Percentiles rank a stretch among this genome's conserved stretches.
These are phyloP conservation scores for Drosophila ochracea DNA, from an alignment of 2,888 invertebrate species.

Conservation along the genomic window DNA sequence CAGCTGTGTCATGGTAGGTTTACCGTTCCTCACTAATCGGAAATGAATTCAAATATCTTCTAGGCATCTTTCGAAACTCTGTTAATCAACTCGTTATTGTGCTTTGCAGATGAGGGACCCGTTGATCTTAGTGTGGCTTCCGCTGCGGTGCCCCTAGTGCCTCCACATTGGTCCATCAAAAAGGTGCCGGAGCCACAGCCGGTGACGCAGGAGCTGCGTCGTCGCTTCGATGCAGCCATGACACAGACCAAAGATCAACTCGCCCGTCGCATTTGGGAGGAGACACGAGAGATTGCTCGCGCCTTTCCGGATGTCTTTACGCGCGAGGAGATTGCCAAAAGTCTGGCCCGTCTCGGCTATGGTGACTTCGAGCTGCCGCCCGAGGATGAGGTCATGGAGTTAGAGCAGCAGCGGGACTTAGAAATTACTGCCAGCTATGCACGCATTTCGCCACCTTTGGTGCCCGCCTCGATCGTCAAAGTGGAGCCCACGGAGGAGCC, in stretches of 20 bases:
- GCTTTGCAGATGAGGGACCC: slow-evolving; percentile 80
- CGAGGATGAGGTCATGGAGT: slow-evolving; percentile 63
- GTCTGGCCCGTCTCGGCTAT: slow-evolving; percentile 81
- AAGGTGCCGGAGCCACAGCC: slow-evolving; percentile 49
- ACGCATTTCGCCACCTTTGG: slow-evolving; percentile 37
- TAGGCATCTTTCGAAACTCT: neutral
- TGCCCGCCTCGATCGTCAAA: slow-evolving; percentile 40
- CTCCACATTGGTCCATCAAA: slow-evolving; percentile 43
- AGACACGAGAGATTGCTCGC: slow-evolving; percentile 83
- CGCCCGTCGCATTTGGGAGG: slow-evolving; percentile 83
- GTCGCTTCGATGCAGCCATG: slow-evolving; percentile 64
- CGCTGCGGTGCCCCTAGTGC: slow-evolving; percentile 59
- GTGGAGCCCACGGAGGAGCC: slow-evolving; percentile 44
- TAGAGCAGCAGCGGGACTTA: slow-evolving; percentile 25
- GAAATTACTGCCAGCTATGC: slow-evolving; percentile 39
- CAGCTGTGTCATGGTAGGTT: slow-evolving; percentile 75
- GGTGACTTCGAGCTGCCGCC: slow-evolving; percentile 77
- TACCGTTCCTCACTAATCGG: neutral
- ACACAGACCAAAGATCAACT: slow-evolving; percentile 80
- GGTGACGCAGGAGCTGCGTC: slow-evolving; percentile 57
- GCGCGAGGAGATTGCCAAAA: slow-evolving; percentile 83
- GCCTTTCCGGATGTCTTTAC: slow-evolving; percentile 84
- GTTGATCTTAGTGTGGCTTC: slow-evolving; percentile 82
- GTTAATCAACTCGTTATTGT: neutral
- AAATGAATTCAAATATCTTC: rapidly evolving